These are phyloP conservation scores for Gadus chalcogrammus DNA, from an alignment of 2,113 vertebrate species.

Conservation along the genomic window DNA sequence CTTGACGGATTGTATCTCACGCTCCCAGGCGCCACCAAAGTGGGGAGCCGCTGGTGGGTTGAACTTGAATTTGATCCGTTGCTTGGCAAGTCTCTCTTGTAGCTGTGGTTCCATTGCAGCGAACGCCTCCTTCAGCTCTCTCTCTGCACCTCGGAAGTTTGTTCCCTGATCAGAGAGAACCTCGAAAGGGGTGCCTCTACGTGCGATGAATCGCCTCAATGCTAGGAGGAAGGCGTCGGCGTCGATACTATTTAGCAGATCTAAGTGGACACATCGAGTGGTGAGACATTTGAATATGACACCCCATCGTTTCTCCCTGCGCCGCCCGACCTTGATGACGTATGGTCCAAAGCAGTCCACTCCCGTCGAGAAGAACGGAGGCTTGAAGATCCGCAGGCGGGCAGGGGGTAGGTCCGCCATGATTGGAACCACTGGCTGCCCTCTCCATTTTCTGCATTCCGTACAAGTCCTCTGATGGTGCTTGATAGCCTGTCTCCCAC, in stretches of 20 bases:
- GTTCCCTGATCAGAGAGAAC: background rate
- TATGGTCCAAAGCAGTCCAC: slow-evolving; percentile 19
- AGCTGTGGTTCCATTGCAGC: background rate
- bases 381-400: background rate
- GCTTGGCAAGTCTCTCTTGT: background rate
- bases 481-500: no score
- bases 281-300: slow-evolving; percentile 14
- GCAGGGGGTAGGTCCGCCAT: background rate
- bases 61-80: background rate
- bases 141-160: background rate
- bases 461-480: background rate
- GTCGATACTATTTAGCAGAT: slow-evolving; percentile 1
- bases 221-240: background rate
- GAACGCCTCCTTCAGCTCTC: background rate
- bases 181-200: background rate
- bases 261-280: background rate
- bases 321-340: background rate
- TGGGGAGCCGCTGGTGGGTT: background rate
- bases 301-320: slow-evolving; percentile 1
- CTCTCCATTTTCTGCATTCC: background rate
- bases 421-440: background rate
- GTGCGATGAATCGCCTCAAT: background rate
- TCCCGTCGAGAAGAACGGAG: slow-evolving; percentile 10
- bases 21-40: no score
- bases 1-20: no score